A percentile compares a stretch with the other conserved stretches of the same genome.
These are phyloP conservation scores for Lateolabrax maculatus DNA, from an alignment of 2,797 vertebrate genomes.

Conservation along the genomic window DNA sequence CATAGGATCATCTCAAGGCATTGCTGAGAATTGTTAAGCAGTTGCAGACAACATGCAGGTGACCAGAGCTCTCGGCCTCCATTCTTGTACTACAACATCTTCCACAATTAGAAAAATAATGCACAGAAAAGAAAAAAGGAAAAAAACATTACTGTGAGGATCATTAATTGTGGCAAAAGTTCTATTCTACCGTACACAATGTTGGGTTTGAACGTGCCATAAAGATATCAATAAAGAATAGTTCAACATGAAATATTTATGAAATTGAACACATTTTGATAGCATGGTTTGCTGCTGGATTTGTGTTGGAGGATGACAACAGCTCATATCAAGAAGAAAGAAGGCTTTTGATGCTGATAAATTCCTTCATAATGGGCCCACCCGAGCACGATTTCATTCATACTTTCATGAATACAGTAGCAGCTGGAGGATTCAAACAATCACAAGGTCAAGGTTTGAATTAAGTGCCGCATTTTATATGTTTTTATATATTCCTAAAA, in stretches of 20 bases:
- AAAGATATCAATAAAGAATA: conserved; percentile 17
- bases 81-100: not conserved
- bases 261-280: conserved; percentile 24
- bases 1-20: conserved; percentile 34
- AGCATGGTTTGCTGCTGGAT: conserved; percentile 8
- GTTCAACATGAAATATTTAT: conserved; percentile 23
- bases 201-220: not conserved
- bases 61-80: conserved; percentile 21
- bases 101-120: not conserved
- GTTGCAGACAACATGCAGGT: conserved; percentile 22
- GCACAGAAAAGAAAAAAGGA: not conserved
- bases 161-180: not conserved
- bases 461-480: not conserved
- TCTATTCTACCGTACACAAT: conserved; percentile 1
- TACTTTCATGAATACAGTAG: not conserved
- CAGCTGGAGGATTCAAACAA: not conserved
- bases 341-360: conserved; percentile 17
- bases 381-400: not conserved
- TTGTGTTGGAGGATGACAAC: not conserved
- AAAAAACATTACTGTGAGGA: not conserved
- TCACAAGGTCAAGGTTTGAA: not conserved
- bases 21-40: conserved; percentile 43
- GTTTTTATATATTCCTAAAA: not conserved
- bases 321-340: not conserved
- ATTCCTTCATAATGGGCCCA: not conserved